A percentile compares a stretch with the other conserved stretches of the same genome.
Evolutionary conservation across 2,113 vertebrate genomes (phyloP).

Genomic region (Nasalis larvatus): DNA sequence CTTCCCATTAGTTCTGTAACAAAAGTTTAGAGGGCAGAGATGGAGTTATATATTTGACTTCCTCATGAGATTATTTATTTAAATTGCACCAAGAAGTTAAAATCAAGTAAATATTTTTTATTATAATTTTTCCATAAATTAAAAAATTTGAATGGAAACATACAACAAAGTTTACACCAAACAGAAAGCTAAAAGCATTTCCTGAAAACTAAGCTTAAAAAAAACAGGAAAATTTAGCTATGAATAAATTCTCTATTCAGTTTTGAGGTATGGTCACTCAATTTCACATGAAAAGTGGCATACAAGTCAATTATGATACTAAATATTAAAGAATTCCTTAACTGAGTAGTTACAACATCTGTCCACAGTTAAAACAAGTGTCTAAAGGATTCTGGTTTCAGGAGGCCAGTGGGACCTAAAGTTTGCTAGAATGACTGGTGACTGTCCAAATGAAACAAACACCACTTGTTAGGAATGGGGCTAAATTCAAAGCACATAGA

Average conservation of each 20-base stretch:
- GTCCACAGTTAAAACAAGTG: background rate
- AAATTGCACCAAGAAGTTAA: conserved; percentile 26
- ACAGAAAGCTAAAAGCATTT: conserved; percentile 33
- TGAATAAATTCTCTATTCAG: background rate
- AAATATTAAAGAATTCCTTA: background rate
- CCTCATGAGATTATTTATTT: conserved; percentile 12
- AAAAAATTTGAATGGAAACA: conserved; percentile 47
- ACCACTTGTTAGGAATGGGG: background rate
- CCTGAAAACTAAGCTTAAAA: conserved; percentile 7
- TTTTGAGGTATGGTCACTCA: background rate
- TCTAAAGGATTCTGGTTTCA: background rate
- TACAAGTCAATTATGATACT: background rate
- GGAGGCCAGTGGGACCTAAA: background rate
- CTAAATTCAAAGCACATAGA: background rate
- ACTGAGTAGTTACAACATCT: background rate
- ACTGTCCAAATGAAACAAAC: background rate
- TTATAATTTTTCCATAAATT: conserved; percentile 30
- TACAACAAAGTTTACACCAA: conserved; percentile 2
- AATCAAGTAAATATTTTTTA: conserved; percentile 40
- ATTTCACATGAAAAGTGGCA: background rate
- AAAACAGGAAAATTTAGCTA: conserved; percentile 21
- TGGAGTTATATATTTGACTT: background rate
- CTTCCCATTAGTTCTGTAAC: background rate
- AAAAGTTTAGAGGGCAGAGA: conserved; percentile 20
- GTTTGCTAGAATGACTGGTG: background rate